Evolutionary conservation across 2,113 vertebrate species (phyloP), one percentile per base, ranked within the genome.

Genomic region (Heterocephalus glaber): DNA sequence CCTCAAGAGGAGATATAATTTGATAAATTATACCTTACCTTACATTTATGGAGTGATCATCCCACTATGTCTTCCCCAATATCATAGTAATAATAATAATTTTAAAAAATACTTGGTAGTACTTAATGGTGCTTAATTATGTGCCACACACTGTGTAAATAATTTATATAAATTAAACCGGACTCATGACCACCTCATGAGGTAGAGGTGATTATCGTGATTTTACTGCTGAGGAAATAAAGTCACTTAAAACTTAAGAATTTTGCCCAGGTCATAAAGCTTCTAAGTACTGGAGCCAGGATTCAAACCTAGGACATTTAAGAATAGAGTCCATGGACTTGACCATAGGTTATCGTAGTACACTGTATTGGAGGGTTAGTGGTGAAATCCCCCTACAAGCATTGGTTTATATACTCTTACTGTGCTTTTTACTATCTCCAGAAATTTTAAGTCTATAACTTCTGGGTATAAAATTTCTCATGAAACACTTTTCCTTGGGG

Each of bases 151-250:
- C 9, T 14, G 28, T 85, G 22, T 28, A 74, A 80, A 58, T 17
- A 72, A 41, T 47, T 63, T 28, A 22, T 52, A 70, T 5, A 20
- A 77, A 66, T 28, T 81, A 52, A 68, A 77, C 54, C 89, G 20
- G 35, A 74, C 30, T 60, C 30, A 14, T 33, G n/a, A n/a, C 28
- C 8, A 68, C 16, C 19, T 77, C 61, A 38, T 20, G 52, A 90
- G 35, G 30, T 24, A 77, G 35, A 41, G 1, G 17, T 56, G 22
- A 56, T 56, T 77, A 49, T 44, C 35, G 20, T 38, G 2, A 66
- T 56, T 94, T 93, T 63, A 83, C 58, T 90, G 14, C 49, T 56
- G 41, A 89, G 44, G 35, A 72, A 56, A 96, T 61, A 65, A 86
- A 83, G 30, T 56, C n/a, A 33, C 28, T 5, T 9, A 44, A 49